These are phyloP conservation scores for Callopanchax toddi DNA, from an alignment of 2,113 vertebrate genomes.

Conservation along the genomic window DNA sequence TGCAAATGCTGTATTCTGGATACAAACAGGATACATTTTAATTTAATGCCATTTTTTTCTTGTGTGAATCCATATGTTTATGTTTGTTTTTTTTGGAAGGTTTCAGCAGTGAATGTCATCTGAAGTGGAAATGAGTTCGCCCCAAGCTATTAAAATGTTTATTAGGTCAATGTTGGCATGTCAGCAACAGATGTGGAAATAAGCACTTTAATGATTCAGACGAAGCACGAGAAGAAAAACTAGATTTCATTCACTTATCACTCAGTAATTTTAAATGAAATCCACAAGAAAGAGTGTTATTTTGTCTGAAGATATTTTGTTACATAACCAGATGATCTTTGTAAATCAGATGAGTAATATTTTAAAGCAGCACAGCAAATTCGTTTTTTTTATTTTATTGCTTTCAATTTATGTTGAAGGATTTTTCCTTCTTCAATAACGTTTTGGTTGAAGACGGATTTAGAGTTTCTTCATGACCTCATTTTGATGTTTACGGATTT, in stretches of 20 bases:
- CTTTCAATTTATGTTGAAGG: slow-evolving; percentile 27
- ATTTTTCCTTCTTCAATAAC: slow-evolving; percentile 23
- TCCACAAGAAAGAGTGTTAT: slow-evolving; percentile 24
- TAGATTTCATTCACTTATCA: slow-evolving; percentile 13
- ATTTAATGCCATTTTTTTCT: neutral
- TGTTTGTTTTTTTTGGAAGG: slow-evolving; percentile 6
- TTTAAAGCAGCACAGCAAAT: slow-evolving; percentile 19
- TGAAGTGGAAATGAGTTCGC: neutral
- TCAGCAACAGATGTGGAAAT: slow-evolving; percentile 18
- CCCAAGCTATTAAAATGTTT: slow-evolving; percentile 19
- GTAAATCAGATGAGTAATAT: slow-evolving; percentile 20
- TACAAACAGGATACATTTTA: no score
- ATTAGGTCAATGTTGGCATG: slow-evolving; percentile 15
- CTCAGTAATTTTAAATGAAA: slow-evolving; percentile 15
- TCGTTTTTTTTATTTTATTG: neutral
- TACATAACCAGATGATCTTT: slow-evolving; percentile 6
- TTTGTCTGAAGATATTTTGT: slow-evolving; percentile 14
- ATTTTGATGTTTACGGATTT: slow-evolving; percentile 45
- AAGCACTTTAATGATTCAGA: slow-evolving; percentile 46
- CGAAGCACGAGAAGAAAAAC: neutral
- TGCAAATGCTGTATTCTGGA: no score
- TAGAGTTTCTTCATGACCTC: slow-evolving; percentile 26
- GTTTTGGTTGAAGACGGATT: slow-evolving; percentile 21
- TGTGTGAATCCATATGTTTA: slow-evolving; percentile 12
- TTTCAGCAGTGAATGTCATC: slow-evolving; percentile 12